phyloP scores from a whole-genome alignment of 2,797 vertebrate species.

The Dendrocincla tyrannina region DNA sequence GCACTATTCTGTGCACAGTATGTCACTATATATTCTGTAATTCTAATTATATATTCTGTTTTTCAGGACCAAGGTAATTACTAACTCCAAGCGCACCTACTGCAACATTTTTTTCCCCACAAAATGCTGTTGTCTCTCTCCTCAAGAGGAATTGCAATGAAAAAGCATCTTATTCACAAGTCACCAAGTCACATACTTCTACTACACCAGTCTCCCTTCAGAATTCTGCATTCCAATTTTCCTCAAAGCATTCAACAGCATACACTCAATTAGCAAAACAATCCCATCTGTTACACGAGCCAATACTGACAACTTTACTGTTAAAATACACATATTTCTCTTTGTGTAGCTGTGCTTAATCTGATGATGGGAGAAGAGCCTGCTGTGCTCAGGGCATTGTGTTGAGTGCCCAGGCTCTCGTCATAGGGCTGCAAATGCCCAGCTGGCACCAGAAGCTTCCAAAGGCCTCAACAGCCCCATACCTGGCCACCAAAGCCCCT shows the following conservation, averaged over 20 bases:
- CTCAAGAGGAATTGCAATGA: background rate
- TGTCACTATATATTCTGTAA: background rate
- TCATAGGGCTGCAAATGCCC: background rate
- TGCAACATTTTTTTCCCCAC: background rate
- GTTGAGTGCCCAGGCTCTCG: background rate
- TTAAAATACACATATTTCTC: background rate
- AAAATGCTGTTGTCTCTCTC: background rate
- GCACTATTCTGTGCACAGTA: background rate
- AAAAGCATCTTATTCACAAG: background rate
- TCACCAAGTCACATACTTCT: background rate
- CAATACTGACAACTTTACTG: background rate
- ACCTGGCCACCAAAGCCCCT: background rate
- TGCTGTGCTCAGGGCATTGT: background rate
- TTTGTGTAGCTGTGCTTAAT: background rate
- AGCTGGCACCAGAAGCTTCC: background rate
- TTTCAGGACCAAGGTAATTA: background rate
- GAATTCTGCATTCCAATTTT: background rate
- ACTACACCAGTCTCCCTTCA: background rate
- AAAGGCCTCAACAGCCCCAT: background rate
- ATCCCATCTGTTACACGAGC: constrained; percentile 36
- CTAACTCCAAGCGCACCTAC: background rate
- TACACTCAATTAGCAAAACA: constrained; percentile 36
- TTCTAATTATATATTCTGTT: background rate
- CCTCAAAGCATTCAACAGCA: background rate
- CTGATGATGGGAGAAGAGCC: background rate